Base-by-base conservation (phyloP, 2,113 vertebrate species). In the Anas platyrhynchos region DNA sequence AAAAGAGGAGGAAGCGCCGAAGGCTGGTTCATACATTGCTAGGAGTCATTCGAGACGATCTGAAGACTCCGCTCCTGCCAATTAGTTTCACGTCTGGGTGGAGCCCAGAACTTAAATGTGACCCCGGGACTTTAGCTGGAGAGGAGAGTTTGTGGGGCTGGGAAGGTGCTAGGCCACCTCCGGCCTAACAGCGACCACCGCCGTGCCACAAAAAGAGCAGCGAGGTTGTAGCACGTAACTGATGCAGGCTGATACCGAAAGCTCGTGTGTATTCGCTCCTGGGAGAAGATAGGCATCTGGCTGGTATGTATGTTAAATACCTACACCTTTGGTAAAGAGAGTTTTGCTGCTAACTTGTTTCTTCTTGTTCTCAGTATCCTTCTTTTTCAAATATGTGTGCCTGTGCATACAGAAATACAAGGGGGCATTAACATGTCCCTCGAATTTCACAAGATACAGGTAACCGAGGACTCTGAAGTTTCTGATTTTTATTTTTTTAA, bases 21-120 rank as follows among this genome's bases (percentile, higher is more conserved):
- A 90, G 83, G 61, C 88, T 88, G 78, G 74, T 91, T 92, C 82
- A 85, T 93, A 38, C 20, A 83, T 92, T 87, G 91, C 48, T 89
- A 65, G 44, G 84, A 93, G 56, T 79, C 71, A 91, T 1, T 29
- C 66, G 65, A 88, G 72, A 72, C 29, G 59, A 41, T 85, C 81
- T 83, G 32, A 86, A 67, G 75, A 44, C 20, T 86, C 16, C 16
- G 7, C 17, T 86, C 79, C 61, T 95, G 72, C 56, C 65, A 88
- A 3, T 22, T 78, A 56, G 7, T 86, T 90, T 71, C 56, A 20
- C 50, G 11, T 68, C 68, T 86, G 88, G 46, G 52, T 81, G 76
- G 62, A 86, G 73, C 26, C 20, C 65, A 43, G 26, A 86, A 29
- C 61, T 96, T 90, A 91, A 71, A 66, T 68, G 36, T 3, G 23